Base-by-base conservation (phyloP, 2,113 vertebrate genomes). In the Oenanthe melanoleuca region DNA sequence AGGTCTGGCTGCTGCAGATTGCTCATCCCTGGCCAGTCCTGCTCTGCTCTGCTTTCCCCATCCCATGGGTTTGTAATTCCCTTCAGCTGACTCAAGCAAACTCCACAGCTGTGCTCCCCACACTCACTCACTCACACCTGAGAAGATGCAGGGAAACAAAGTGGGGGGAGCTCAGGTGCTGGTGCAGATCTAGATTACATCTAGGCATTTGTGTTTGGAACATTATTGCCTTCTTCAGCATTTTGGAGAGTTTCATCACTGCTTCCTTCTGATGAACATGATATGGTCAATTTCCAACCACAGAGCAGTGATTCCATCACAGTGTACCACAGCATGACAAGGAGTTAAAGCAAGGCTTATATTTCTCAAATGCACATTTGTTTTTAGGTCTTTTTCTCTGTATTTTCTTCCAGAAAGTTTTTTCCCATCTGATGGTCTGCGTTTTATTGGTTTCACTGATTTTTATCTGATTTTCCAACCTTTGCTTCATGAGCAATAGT, bases 401-500 rank as follows among this genome's bases (percentile, higher is more conserved):
- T 33, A 14, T 60, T 89, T 79, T 91, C 49, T 60, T 2, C 6
- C 18, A 55, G 14, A 67, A 67, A n/a, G 8, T 29, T 80, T 94
- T 69, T 14, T 60, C 24, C n/a, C 14, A 29, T 37, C 11, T 44
- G 40, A 55, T 4, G 2, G 16, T 60, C 22, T 67, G 17, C 25
- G 38, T 45, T 53, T 57, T 91, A 40, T n/a, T 45, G 8, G 33
- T 77, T 82, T 57, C 87, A 40, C 37, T 45, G 8, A 33, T 67
- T 82, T 93, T 94, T 94, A 95, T 95, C 95, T 94, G 61, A 85
- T 80, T 56, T 88, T 83, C 64, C 86, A 75, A 26, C 16, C 16
- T 52, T 40, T 72, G 34, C 31, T 88, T 92, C 55, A 55, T 96
- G 82, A 94, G 63, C 92, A 88, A 94, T 14, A 59, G 55, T 92